Base-by-base conservation (phyloP, 2,888 invertebrate genomes). In the Tineola bisselliella region DNA sequence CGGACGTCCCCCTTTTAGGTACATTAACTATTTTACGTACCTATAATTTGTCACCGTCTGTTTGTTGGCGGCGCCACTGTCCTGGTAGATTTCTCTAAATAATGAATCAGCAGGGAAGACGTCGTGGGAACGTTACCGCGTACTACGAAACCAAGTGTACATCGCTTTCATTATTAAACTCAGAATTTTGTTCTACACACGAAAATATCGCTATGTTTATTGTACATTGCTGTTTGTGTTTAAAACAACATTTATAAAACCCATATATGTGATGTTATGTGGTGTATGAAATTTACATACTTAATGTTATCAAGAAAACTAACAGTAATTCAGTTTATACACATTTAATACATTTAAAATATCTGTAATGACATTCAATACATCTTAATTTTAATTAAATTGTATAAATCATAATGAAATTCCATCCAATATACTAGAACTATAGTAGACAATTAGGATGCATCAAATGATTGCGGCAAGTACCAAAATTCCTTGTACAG, bases 91-190 rank as follows among this genome's bases (percentile, higher is more conserved):
- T 63, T 62, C 64, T 63, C 64, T 64, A 62, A 63, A 64, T 64
- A 63, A 65, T 58, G 58, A 58, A 31, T 58, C 58, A 54, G 54
- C 68, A 69, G 67, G 66, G 66, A 66, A 65, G 67, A 69, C 68
- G 54, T 25, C 54, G 19, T 54, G 54, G 54, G 54, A 54, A 54
- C 54, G n/a, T 25, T n/a, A 13, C 17, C 54, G 54, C 25, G 54
- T 54, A 2, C 19, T 18, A 25, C 17, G 54, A 54, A 54, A 15
- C 52, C 67, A 70, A 71, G 70, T 71, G 71, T 70, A 67, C 71
- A 70, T 65, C 66, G 67, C 66, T 66, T 69, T 66, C 67, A 67
- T 66, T 67, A 67, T 54, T 54, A 6, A 18, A 25, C 12, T n/a
- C 54, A 12, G 17, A 54, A 54, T 25, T 25, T 54, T 25, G 54